phyloP scores from a whole-genome alignment of 2,113 vertebrate species.

The Proteles cristata region DNA sequence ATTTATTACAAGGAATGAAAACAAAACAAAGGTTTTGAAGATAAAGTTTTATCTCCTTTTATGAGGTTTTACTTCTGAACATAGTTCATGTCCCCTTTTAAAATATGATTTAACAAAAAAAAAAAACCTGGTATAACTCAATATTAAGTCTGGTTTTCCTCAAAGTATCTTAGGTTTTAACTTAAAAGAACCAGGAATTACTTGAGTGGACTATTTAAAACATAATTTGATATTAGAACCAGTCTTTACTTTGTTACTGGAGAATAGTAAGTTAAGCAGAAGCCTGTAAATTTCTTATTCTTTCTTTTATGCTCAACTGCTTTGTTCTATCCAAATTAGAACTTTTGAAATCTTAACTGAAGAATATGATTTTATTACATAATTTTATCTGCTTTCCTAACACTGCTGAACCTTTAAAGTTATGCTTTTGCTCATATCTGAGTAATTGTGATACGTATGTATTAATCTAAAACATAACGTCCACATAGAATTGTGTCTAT shows the following conservation, averaged over 20 bases:
- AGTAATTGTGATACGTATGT: slow-evolving; percentile 70
- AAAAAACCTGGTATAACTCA: not conserved
- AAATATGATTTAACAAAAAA: not conserved
- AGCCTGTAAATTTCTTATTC: slow-evolving; percentile 46
- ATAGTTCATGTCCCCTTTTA: not conserved
- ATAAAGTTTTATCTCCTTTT: not conserved
- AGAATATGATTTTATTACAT: slow-evolving; percentile 28
- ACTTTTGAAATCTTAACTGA: slow-evolving; percentile 71
- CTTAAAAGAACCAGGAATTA: slow-evolving; percentile 42
- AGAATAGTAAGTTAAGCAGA: slow-evolving; percentile 32
- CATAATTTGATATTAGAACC: not conserved
- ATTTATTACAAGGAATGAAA: slow-evolving; percentile 47
- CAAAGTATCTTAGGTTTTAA: not conserved
- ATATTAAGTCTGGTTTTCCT: not conserved
- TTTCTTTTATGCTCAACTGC: slow-evolving; percentile 59
- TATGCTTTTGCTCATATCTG: slow-evolving; percentile 81
- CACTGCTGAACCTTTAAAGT: slow-evolving; percentile 73
- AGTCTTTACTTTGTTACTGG: slow-evolving; percentile 30
- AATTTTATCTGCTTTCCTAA: slow-evolving; percentile 34
- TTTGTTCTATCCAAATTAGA: slow-evolving; percentile 69
- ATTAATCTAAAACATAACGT: slow-evolving; percentile 39
- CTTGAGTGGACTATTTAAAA: not conserved
- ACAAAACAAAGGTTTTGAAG: not conserved
- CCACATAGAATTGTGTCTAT: not conserved
- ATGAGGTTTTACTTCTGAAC: not conserved